Evolutionary conservation across 1,140 invertebrate genomes (phyloP).

Genomic region (Dinoponera quadriceps): DNA sequence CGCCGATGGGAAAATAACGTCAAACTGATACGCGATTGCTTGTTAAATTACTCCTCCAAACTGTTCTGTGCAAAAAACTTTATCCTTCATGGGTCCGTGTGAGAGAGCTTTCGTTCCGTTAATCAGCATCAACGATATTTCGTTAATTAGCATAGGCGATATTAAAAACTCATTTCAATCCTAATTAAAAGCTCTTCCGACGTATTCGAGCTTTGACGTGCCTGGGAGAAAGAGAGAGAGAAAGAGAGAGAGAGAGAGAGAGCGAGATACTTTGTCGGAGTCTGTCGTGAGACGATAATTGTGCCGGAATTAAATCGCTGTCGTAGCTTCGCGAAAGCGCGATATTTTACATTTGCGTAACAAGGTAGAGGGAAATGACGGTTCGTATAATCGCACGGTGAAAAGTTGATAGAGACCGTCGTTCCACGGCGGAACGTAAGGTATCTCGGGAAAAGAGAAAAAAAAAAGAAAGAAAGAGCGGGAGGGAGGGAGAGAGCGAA

Average conservation of each 20-base stretch:
- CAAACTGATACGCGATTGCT: constrained; percentile 4
- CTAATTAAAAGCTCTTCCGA: constrained; percentile 27
- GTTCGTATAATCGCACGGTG: background rate
- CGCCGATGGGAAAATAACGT: background rate
- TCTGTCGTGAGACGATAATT: constrained; percentile 21
- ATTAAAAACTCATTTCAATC: constrained; percentile 46
- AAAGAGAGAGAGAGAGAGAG: no score
- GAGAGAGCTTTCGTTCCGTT: constrained; percentile 12
- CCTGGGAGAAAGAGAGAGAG: no score
- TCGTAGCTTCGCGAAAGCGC: background rate
- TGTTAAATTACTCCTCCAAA: background rate
- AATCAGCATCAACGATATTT: constrained; percentile 45
- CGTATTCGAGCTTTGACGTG: background rate
- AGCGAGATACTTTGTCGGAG: background rate
- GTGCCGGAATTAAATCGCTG: background rate
- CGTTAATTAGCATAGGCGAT: constrained; percentile 33
- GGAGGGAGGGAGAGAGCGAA: no score
- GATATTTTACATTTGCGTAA: constrained; percentile 18
- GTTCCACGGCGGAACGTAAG: background rate
- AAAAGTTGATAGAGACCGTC: background rate
- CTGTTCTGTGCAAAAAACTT: background rate
- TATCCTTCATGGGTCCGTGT: background rate
- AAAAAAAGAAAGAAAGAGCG: no score
- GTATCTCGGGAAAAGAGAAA: no score
- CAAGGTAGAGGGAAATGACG: constrained; percentile 4